These are phyloP conservation scores for Trichogramma dendrolimi DNA, from an alignment of 2,888 invertebrate genomes.

Conservation along the genomic window DNA sequence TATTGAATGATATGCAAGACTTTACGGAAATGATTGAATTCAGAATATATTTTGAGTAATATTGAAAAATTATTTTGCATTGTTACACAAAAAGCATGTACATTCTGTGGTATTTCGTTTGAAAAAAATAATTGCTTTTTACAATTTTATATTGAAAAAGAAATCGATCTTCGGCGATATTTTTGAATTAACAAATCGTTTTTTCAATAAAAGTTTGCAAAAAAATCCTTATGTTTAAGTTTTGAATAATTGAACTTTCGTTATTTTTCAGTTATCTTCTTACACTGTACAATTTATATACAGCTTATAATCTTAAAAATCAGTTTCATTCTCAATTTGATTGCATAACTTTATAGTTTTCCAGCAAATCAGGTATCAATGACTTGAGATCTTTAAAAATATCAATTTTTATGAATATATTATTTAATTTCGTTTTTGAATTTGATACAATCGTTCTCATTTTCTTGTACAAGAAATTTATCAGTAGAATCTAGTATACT, in stretches of 20 bases:
- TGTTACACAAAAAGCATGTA: not conserved
- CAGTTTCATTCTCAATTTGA: too few species aligned
- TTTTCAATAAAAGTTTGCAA: constrained; percentile 8
- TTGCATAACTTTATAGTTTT: too few species aligned
- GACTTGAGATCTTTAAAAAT: too few species aligned
- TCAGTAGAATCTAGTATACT: too few species aligned
- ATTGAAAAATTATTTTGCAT: not conserved
- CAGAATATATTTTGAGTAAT: not conserved
- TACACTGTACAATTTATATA: constrained; percentile 38
- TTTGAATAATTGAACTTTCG: constrained; percentile 12
- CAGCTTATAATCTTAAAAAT: constrained; percentile 20
- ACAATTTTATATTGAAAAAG: constrained; percentile 14
- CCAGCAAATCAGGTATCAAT: too few species aligned
- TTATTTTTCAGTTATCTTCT: constrained; percentile 18
- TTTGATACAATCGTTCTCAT: too few species aligned
- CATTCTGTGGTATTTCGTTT: constrained; percentile 1
- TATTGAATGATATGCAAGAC: not conserved
- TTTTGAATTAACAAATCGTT: too few species aligned
- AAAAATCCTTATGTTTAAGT: constrained; percentile 13
- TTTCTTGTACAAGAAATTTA: too few species aligned
- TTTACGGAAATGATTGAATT: not conserved
- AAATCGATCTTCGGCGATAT: too few species aligned
- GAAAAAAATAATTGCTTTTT: constrained; percentile 10
- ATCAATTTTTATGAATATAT: not conserved
- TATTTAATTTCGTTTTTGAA: too few species aligned